Percentiles rank a stretch among this genome's conserved stretches.
phyloP scores from a whole-genome alignment of 2,797 vertebrate species.

The Nannoperca obscura region DNA sequence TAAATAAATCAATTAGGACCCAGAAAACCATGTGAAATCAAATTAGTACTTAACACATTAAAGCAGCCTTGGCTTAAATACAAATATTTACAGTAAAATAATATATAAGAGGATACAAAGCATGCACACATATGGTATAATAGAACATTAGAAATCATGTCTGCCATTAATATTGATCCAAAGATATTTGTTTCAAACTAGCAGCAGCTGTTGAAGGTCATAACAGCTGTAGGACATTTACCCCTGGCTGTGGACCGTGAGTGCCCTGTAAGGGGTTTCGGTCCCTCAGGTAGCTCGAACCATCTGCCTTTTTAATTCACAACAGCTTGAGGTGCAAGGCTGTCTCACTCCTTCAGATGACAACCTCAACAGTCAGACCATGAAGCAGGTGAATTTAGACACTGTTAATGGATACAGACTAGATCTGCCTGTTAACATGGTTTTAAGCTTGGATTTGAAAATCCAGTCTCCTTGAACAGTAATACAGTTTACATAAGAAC shows the following conservation, averaged over 20 bases:
- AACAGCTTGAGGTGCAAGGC: slow-evolving; percentile 40
- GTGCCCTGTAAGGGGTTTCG: slow-evolving; percentile 1
- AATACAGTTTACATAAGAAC: not conserved
- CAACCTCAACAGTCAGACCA: slow-evolving; percentile 14
- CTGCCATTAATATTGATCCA: slow-evolving; percentile 37
- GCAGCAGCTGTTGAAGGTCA: slow-evolving; percentile 55
- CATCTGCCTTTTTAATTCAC: slow-evolving; percentile 57
- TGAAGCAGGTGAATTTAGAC: slow-evolving; percentile 5
- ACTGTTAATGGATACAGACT: not conserved
- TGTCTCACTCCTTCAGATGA: slow-evolving; percentile 8
- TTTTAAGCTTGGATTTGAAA: not conserved
- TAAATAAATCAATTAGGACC: not conserved
- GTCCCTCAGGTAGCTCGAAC: slow-evolving; percentile 59
- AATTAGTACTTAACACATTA: not conserved
- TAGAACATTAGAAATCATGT: not conserved
- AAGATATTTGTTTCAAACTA: slow-evolving; percentile 29
- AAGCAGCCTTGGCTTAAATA: not conserved
- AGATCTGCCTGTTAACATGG: not conserved
- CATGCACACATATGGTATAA: not conserved
- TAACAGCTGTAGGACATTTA: slow-evolving; percentile 43
- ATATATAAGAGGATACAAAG: not conserved
- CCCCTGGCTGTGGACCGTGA: slow-evolving; percentile 22
- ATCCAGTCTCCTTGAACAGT: not conserved
- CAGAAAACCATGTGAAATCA: slow-evolving; percentile 6
- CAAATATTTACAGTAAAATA: not conserved